Evolutionary conservation across 2,888 invertebrate genomes (phyloP).

Genomic region (Empis livida): DNA sequence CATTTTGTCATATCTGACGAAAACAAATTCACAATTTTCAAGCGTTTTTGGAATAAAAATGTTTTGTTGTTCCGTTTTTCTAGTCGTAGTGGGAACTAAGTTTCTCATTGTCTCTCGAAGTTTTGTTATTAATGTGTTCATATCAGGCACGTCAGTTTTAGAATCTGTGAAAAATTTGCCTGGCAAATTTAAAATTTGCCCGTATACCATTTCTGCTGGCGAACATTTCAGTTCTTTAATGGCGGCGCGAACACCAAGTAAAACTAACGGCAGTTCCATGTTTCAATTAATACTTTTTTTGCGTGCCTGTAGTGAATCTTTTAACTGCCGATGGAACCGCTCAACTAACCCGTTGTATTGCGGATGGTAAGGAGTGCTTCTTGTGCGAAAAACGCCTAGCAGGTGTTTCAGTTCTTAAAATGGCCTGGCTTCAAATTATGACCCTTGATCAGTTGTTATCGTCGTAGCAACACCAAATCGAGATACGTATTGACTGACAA

Average conservation of each 20-base stretch:
- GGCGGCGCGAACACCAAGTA: conserved; percentile 3
- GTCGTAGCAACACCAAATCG: neutral
- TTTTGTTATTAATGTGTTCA: neutral
- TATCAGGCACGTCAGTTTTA: neutral
- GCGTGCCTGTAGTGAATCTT: neutral
- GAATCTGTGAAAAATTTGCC: neutral
- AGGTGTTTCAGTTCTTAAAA: conserved; percentile 1
- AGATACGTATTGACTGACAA: neutral
- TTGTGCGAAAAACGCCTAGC: neutral
- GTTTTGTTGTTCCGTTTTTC: neutral
- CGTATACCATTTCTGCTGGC: conserved; percentile 3
- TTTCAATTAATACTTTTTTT: neutral
- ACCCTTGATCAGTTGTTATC: conserved; percentile 2
- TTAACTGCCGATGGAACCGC: conserved; percentile 2
- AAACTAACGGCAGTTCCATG: conserved; percentile 3
- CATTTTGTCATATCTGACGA: neutral
- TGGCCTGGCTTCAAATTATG: conserved; percentile 3
- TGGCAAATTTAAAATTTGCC: neutral
- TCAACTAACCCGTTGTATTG: conserved; percentile 4
- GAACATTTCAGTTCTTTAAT: conserved; percentile 1
- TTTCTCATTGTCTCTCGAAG: neutral
- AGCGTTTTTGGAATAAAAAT: neutral
- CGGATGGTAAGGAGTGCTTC: conserved; percentile 4
- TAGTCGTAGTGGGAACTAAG: neutral
- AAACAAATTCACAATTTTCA: neutral